Percentiles rank a stretch among this genome's conserved stretches.
Evolutionary conservation across 2,888 invertebrate species (phyloP).

Genomic region (Acanthosepion lycidas): DNA sequence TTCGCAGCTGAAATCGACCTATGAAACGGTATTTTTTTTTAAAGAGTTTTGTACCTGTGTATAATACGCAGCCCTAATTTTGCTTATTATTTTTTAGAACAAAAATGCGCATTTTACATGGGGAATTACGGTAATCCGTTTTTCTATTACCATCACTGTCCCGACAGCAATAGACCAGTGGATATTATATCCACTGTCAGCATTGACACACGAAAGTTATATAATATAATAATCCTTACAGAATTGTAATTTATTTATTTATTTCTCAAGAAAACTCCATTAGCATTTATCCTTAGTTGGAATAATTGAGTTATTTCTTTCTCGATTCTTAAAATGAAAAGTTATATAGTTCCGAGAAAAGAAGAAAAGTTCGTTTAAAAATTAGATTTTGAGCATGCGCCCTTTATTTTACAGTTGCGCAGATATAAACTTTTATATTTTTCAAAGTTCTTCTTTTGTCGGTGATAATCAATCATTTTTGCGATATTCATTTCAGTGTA

Average conservation of each 20-base stretch:
- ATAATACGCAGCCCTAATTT: no score
- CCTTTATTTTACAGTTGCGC: not conserved
- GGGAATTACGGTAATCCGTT: no score
- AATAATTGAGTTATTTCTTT: constrained; percentile 20
- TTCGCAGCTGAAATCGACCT: no score
- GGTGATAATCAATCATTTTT: not conserved
- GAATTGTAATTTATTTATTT: not conserved
- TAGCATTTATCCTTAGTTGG: not conserved
- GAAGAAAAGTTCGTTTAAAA: not conserved
- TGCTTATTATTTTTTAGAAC: no score
- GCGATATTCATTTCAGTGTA: not conserved
- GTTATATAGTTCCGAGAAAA: not conserved
- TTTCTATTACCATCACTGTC: no score
- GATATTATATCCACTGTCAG: not conserved
- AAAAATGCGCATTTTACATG: no score
- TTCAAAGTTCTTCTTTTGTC: not conserved
- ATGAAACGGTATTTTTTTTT: no score
- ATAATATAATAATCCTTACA: not conserved
- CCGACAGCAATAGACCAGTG: no score
- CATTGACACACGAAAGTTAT: not conserved
- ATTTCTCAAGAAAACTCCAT: not conserved
- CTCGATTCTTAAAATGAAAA: not conserved
- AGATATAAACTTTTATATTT: not conserved
- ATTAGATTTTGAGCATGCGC: not conserved
- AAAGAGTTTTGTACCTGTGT: no score